Percentiles rank a stretch among this genome's conserved stretches.
Evolutionary conservation across 2,888 invertebrate genomes (phyloP).

Genomic region (Xestia xanthographa): DNA sequence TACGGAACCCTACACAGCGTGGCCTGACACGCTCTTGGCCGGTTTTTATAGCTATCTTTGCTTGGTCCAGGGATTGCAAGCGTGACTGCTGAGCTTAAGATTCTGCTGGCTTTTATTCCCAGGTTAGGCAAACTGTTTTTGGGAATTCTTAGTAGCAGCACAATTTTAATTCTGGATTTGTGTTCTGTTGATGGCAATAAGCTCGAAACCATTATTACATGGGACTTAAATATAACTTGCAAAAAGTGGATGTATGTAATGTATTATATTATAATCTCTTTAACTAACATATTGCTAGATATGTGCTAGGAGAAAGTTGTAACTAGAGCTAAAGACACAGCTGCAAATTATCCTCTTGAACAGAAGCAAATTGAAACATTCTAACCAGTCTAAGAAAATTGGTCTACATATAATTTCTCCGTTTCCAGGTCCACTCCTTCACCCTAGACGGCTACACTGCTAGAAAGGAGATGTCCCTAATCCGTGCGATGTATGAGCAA

Average conservation of each 20-base stretch:
- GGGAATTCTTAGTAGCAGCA: neutral
- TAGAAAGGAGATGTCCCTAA: conserved; percentile 74
- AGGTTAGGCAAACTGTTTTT: neutral
- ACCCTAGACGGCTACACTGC: conserved; percentile 71
- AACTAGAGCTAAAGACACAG: neutral
- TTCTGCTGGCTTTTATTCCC: neutral
- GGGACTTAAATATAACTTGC: too few species aligned
- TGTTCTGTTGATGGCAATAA: neutral
- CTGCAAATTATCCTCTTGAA: too few species aligned
- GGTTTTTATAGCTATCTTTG: too few species aligned
- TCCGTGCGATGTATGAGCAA: conserved; percentile 81
- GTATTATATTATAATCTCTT: too few species aligned
- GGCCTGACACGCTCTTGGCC: too few species aligned
- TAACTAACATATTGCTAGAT: neutral
- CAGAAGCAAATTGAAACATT: neutral
- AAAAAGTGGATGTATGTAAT: too few species aligned
- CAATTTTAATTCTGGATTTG: neutral
- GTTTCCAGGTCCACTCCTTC: conserved; percentile 79
- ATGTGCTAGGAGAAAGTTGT: neutral
- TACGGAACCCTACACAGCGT: too few species aligned
- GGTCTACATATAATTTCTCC: neutral
- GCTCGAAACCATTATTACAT: neutral
- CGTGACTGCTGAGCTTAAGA: neutral
- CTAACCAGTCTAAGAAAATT: neutral
- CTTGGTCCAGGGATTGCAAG: neutral